A percentile compares a stretch with the other conserved stretches of the same genome.
Conservation (phyloP, 2,888 invertebrate species). For the Lasioglossum malachurum region DNA sequence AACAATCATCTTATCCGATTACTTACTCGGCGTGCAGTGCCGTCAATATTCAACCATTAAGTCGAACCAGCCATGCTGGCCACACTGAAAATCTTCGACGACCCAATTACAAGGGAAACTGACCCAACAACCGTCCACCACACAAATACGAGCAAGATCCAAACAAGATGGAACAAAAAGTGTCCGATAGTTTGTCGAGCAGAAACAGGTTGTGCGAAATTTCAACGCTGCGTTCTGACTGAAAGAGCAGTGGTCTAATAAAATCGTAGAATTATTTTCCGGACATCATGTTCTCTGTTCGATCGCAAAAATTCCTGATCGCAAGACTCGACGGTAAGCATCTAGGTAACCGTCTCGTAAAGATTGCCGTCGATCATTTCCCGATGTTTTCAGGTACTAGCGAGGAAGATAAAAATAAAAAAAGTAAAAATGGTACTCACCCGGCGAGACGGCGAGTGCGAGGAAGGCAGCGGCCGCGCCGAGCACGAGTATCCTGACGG, state of each 20-base stretch:
- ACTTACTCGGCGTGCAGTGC: neutral
- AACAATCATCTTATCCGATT: neutral
- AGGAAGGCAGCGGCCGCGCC: slow-evolving; percentile 78
- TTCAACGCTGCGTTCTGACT: neutral
- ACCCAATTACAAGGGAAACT: neutral
- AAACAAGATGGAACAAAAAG: too few relatives aligned
- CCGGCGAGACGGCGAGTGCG: slow-evolving; percentile 78
- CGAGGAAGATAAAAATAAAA: neutral
- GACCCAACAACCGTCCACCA: neutral
- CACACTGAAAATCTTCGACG: neutral
- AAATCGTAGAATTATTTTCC: neutral
- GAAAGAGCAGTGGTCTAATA: neutral
- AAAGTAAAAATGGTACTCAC: slow-evolving; percentile 64
- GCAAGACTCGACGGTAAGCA: too few relatives aligned
- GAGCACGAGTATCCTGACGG: slow-evolving; percentile 69
- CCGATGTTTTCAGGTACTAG: neutral
- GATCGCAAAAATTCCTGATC: too few relatives aligned
- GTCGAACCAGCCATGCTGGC: neutral
- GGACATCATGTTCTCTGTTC: too few relatives aligned
- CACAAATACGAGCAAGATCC: neutral
- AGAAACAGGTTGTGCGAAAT: neutral
- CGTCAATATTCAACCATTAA: neutral
- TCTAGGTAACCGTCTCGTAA: neutral
- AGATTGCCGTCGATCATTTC: neutral
- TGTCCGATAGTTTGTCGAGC: neutral